A percentile compares a stretch with the other conserved stretches of the same genome.
These are phyloP conservation scores for Hirtodrosophila confusa DNA, from an alignment of 2,888 invertebrate species.

Conservation along the genomic window DNA sequence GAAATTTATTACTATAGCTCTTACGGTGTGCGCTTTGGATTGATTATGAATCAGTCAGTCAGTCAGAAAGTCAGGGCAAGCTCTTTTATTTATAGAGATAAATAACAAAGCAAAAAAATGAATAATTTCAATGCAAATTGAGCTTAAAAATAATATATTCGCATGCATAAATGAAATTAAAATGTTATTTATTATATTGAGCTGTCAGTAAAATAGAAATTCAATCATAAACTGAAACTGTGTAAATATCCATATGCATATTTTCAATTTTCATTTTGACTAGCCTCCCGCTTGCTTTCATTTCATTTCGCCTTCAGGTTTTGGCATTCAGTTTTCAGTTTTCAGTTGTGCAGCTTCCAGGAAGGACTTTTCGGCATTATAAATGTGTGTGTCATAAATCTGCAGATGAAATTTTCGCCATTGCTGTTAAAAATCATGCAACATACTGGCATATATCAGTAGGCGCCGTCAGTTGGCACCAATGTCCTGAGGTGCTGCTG, in stretches of 20 bases:
- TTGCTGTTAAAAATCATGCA: slow-evolving; percentile 65
- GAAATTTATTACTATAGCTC: no score
- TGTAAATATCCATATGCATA: slow-evolving; percentile 35
- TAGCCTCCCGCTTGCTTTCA: slow-evolving; percentile 18
- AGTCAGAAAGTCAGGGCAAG: no score
- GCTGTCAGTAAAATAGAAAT: slow-evolving; percentile 59
- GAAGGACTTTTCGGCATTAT: slow-evolving; percentile 43
- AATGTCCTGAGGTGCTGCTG: slow-evolving; percentile 2
- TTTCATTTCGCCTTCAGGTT: slow-evolving; percentile 13
- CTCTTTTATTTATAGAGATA: no score
- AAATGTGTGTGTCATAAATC: slow-evolving; percentile 75
- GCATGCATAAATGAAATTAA: slow-evolving; percentile 45
- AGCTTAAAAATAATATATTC: not conserved
- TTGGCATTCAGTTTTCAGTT: slow-evolving; percentile 25
- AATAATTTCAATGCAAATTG: not conserved
- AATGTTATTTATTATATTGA: slow-evolving; percentile 52
- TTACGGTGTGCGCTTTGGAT: no score
- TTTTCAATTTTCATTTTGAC: slow-evolving; percentile 49
- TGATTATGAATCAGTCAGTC: no score
- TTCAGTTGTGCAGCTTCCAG: slow-evolving; percentile 22
- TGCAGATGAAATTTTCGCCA: slow-evolving; percentile 52
- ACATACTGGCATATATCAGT: slow-evolving; percentile 54
- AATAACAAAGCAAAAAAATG: no score
- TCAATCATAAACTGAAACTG: slow-evolving; percentile 47
- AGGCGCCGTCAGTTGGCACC: not conserved